A percentile compares a stretch with the other conserved stretches of the same genome.
Evolutionary conservation across 2,113 vertebrate species (phyloP).

Genomic region (Beaufortia kweichowensis): DNA sequence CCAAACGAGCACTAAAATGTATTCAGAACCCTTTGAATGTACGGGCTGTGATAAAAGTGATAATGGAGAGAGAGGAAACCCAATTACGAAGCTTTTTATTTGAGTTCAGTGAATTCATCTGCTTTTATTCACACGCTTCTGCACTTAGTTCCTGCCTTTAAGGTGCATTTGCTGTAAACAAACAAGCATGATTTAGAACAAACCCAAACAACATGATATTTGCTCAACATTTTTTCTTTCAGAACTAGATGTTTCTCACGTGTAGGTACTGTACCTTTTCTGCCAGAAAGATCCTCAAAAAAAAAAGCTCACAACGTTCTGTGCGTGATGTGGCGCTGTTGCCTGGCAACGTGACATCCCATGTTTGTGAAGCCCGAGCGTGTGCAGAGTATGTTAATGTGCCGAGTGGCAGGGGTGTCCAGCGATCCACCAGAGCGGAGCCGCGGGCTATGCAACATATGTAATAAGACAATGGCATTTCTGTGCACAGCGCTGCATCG

Average conservation of each 20-base stretch:
- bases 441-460: conserved; percentile 27
- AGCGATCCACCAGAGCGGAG: conserved; percentile 13
- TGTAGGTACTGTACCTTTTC: conserved; percentile 35
- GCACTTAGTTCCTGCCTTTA: background rate
- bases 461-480: conserved; percentile 32
- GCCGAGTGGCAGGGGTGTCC: conserved; percentile 24
- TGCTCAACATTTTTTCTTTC: background rate
- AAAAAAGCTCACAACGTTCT: conserved; percentile 36
- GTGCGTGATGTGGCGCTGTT: conserved; percentile 47
- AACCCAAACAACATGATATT: background rate
- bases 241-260: conserved; percentile 16
- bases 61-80: conserved; percentile 25
- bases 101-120: background rate
- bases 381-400: conserved; percentile 55
- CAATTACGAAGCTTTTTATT: conserved; percentile 27
- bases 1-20: background rate
- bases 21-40: conserved; percentile 6
- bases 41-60: conserved; percentile 20
- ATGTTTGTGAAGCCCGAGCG: conserved; percentile 26
- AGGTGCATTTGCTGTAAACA: background rate
- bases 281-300: conserved; percentile 28
- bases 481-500: background rate
- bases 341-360: conserved; percentile 55
- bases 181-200: background rate
- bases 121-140: conserved; percentile 22